Evolutionary conservation across 1,140 invertebrate genomes (phyloP).

Genomic region (Drosophila pachea): DNA sequence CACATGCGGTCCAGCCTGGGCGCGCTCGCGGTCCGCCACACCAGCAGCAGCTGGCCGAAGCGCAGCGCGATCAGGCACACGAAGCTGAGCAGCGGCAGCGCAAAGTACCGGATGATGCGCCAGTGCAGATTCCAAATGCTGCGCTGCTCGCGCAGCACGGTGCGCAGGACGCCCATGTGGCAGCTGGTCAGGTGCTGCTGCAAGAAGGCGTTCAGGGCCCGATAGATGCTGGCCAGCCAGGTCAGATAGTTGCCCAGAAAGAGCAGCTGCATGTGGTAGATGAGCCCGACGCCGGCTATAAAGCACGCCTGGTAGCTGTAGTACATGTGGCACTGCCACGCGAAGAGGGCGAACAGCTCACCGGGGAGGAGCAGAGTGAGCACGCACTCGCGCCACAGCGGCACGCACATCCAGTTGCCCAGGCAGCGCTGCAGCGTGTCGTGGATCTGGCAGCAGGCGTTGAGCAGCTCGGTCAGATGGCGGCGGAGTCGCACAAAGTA

Average conservation of each 20-base stretch:
- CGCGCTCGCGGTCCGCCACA: background rate
- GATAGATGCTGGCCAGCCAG: slow-evolving; percentile 52
- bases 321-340: slow-evolving; percentile 47
- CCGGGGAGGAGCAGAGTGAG: slow-evolving; percentile 34
- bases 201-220: slow-evolving; percentile 47
- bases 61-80: slow-evolving; percentile 14
- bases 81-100: slow-evolving; percentile 45
- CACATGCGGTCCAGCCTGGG: slow-evolving; percentile 25
- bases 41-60: background rate
- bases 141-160: slow-evolving; percentile 28
- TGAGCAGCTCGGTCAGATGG: slow-evolving; percentile 41
- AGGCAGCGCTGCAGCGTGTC: slow-evolving; percentile 25
- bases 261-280: slow-evolving; percentile 49
- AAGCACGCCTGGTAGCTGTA: slow-evolving; percentile 48
- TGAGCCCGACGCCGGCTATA: slow-evolving; percentile 41
- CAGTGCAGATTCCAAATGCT: slow-evolving; percentile 31
- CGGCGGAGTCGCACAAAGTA: slow-evolving; percentile 46
- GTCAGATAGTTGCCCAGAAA: slow-evolving; percentile 58
- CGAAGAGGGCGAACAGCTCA: slow-evolving; percentile 26
- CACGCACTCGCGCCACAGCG: slow-evolving; percentile 31
- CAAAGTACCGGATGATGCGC: slow-evolving; percentile 41
- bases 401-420: slow-evolving; percentile 44
- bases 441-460: slow-evolving; percentile 36
- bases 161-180: slow-evolving; percentile 16
- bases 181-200: slow-evolving; percentile 37